Percentiles rank a stretch among this genome's conserved stretches.
Evolutionary conservation across 2,113 vertebrate genomes (phyloP).

Genomic region (Vidua macroura): DNA sequence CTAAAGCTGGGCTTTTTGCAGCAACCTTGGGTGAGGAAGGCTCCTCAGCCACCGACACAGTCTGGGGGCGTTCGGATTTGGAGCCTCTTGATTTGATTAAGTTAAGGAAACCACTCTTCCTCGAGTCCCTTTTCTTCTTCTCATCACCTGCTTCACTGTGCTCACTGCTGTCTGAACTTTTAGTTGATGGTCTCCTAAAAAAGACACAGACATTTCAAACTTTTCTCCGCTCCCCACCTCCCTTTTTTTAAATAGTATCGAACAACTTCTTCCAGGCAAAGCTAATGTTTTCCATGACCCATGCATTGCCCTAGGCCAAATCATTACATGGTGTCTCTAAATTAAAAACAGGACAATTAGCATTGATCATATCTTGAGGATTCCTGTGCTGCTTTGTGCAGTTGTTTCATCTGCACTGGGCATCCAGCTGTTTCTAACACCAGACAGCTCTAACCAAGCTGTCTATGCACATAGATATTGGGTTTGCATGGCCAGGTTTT

Average conservation of each 20-base stretch:
- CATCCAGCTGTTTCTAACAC: not conserved
- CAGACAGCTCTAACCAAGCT: not conserved
- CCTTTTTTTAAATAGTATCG: not conserved
- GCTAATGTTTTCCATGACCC: not conserved
- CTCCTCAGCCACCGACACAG: slow-evolving; percentile 75
- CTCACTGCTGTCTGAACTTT: slow-evolving; percentile 83
- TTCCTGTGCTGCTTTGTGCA: not conserved
- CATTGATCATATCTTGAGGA: not conserved
- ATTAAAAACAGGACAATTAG: not conserved
- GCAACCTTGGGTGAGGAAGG: slow-evolving; percentile 80
- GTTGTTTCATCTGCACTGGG: not conserved
- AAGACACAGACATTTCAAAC: not conserved
- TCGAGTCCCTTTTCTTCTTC: slow-evolving; percentile 91
- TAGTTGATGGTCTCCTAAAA: slow-evolving; percentile 76
- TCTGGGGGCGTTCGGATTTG: slow-evolving; percentile 82
- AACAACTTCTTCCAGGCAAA: not conserved
- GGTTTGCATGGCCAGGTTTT: not conserved
- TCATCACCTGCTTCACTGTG: slow-evolving; percentile 77
- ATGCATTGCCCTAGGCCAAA: not conserved
- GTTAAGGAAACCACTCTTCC: slow-evolving; percentile 92
- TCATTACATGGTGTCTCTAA: not conserved
- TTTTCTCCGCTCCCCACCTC: not conserved
- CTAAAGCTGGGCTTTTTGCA: slow-evolving; percentile 74
- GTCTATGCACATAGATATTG: not conserved
- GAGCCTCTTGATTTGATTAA: slow-evolving; percentile 89